phyloP scores from a whole-genome alignment of 1,140 invertebrate species.

The Drosophila sproati region DNA sequence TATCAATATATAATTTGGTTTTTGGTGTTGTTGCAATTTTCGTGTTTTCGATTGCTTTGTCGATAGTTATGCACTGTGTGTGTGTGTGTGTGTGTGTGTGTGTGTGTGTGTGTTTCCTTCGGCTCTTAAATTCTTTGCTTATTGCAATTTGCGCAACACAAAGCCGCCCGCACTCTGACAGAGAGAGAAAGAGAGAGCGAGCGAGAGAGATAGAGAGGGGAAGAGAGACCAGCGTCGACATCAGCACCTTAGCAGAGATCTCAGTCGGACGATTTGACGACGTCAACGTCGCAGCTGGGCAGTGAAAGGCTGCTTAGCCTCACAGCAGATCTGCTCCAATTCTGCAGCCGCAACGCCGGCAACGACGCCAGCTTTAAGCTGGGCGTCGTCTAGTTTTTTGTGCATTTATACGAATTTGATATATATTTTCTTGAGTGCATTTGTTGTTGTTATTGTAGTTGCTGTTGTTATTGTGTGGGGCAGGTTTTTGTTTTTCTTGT shows the following conservation, averaged over 20 bases:
- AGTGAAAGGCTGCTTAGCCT: conserved; percentile 69
- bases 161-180: conserved; percentile 31
- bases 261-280: conserved; percentile 57
- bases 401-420: conserved; percentile 58
- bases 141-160: conserved; percentile 77
- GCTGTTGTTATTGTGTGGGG: conserved; percentile 45
- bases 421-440: conserved; percentile 62
- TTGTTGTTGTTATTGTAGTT: conserved; percentile 33
- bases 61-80: conserved; percentile 56
- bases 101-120: conserved; percentile 53
- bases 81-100: conserved; percentile 38
- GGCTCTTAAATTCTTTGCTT: conserved; percentile 70
- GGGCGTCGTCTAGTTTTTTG: conserved; percentile 68
- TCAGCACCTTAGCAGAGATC: conserved; percentile 52
- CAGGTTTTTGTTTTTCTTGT: conserved; percentile 67
- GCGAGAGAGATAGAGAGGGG: conserved; percentile 9
- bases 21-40: conserved; percentile 65
- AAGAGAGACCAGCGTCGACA: conserved; percentile 15
- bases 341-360: conserved; percentile 48
- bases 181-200: neutral
- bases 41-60: conserved; percentile 57
- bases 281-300: conserved; percentile 59
- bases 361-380: conserved; percentile 38
- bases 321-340: conserved; percentile 65
- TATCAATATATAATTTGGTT: conserved; percentile 75